Base-by-base conservation (phyloP, 2,888 invertebrate genomes). In the Oligia latruncula region DNA sequence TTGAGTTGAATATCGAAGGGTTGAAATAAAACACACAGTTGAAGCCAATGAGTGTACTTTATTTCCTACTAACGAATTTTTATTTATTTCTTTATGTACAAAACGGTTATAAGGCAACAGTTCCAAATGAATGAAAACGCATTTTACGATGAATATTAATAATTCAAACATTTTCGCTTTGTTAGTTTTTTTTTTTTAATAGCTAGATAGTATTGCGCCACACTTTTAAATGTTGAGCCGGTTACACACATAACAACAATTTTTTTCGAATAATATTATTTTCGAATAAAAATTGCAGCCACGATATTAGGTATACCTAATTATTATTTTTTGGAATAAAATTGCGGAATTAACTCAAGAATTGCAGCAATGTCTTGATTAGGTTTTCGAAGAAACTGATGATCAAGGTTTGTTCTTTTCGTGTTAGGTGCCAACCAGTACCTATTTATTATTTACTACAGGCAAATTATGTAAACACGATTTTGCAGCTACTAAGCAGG, bases 91-190 rank as follows among this genome's bases (percentile, higher is more conserved):
- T 93, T 95, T 96, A 97, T 96, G 93, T 97, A 97, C 97, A 97
- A 96, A 96, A 96, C 95, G 93, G 94, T 96, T 93, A 95, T 97
- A 97, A 96, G 96, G 96, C 96, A 97, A 96, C 96, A 95, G 95
- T 95, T 95, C 91, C 90, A 96, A 96, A 95, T 93, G 88, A 96
- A 95, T 94, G 90, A 93, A 93, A 96, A 95, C 93, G 94, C 93
- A 91, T 91, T 88, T 90, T 91, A 91, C 88, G 90, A 91, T 92
- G 90, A 92, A 90, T 90, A 90, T 89, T 90, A 89, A 90, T 90
- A 89, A 89, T 90, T 87, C 84, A 90, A 92, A 92, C 87, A 90
- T 92, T 92, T 80, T 90, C 86, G 85, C 88, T 83, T 89, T 85
- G 80, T 73, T 88, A 72, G 82, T 86, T 23, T 89, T 88, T 88